A percentile compares a stretch with the other conserved stretches of the same genome.
Conservation (phyloP, 2,888 invertebrate genomes). For the Cylindroiulus punctatus region DNA sequence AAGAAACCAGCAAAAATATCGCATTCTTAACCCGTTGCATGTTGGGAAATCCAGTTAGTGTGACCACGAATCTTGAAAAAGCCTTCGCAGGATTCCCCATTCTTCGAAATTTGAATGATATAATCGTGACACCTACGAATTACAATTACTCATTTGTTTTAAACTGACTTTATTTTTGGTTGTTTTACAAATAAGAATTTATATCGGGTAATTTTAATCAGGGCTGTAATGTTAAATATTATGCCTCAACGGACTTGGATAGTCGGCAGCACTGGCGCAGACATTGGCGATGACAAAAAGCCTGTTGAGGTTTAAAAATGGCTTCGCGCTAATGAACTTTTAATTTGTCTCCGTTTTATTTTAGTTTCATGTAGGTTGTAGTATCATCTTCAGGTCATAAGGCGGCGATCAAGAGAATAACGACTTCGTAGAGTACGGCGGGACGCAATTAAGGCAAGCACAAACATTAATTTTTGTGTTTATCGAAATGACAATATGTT, state of each 20-base stretch:
- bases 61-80: neutral
- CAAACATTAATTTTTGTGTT: neutral
- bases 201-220: neutral
- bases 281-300: neutral
- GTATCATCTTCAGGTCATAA: neutral
- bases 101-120: neutral
- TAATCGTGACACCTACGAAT: neutral
- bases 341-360: neutral
- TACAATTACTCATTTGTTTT: neutral
- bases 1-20: neutral
- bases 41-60: neutral
- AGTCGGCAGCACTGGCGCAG: neutral
- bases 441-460: neutral
- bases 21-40: neutral
- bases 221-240: neutral
- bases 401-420: neutral
- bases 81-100: neutral
- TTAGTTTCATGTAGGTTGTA: conserved; percentile 16
- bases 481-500: conserved; percentile 22
- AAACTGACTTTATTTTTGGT: neutral
- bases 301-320: conserved; percentile 36
- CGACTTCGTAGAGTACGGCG: neutral
- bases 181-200: neutral
- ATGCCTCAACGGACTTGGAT: neutral
- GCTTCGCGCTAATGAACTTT: conserved; percentile 45